Evolutionary conservation across 2,113 vertebrate genomes (phyloP), one percentile per base, ranked within the genome.

Genomic region (Pelmatolapia mariae): DNA sequence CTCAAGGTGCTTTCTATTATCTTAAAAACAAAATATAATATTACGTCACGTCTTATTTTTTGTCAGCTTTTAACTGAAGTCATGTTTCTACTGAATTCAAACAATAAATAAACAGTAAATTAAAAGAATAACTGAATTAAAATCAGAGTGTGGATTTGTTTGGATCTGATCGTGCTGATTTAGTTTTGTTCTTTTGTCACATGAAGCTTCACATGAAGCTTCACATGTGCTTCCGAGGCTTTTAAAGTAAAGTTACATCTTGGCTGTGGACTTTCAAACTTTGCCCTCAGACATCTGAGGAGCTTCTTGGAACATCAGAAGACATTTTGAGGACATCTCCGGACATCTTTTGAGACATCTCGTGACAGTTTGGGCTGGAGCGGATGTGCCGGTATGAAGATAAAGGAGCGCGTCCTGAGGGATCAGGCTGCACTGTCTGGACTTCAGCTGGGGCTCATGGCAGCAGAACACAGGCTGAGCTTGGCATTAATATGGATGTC

Each of bases 401-500:
- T 94, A 90, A 95, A 94, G 93, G 85, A 81, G 82, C n/a, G 40
- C 63, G 86, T 92, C 91, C 86, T 63, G 82, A 86, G 89, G 87
- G 92, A 86, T 82, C 83, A 71, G 89, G 81, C 80, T 87, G 90
- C 89, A 89, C 92, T 61, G 89, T 86, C 84, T 92, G 92, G 93
- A 90, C 93, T 63, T 91, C 90, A 86, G 87, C 89, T 87, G 90
- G 85, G 86, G 33, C 89, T 87, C 87, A 89, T 95, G 94, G 93
- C 94, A 94, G 90, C 87, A 85, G 91, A 94, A 95, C 96, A 96
- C 92, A 95, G 91, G 73, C 81, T 7, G 10, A 19, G 79, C 43
- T 50, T 7, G 56, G 13, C 89, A 93, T 96, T 93, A 95, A 96
- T 96, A 95, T 96, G 95, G 92, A 96, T 96, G 94, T 86, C 89